Conservation (phyloP, 1,140 invertebrate genomes). For the Platyscapa corneri region DNA sequence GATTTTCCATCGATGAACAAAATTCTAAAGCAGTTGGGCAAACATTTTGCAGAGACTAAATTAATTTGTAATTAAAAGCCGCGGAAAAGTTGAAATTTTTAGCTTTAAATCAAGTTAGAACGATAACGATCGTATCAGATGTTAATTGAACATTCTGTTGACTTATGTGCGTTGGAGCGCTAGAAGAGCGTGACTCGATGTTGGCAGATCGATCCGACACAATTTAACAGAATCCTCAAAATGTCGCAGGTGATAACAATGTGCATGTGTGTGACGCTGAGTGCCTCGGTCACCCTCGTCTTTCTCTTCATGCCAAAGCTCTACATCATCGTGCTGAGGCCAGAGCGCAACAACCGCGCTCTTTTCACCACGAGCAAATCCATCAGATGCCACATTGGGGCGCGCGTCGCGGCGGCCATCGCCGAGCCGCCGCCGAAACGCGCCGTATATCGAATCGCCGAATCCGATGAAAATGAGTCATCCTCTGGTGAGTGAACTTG, state of each 20-base stretch:
- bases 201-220: too few relatives aligned
- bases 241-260: slow-evolving; percentile 78
- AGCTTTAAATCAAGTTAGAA: too few relatives aligned
- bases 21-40: too few relatives aligned
- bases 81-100: too few relatives aligned
- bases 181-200: too few relatives aligned
- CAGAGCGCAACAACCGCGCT: slow-evolving; percentile 86
- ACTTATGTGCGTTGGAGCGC: too few relatives aligned
- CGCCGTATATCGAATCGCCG: slow-evolving; percentile 58
- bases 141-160: too few relatives aligned
- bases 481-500: slow-evolving; percentile 32
- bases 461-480: slow-evolving; percentile 49
- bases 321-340: slow-evolving; percentile 85
- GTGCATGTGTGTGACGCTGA: slow-evolving; percentile 82
- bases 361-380: slow-evolving; percentile 86
- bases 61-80: too few relatives aligned
- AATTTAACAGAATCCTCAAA: background rate
- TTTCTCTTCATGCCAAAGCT: slow-evolving; percentile 88
- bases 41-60: too few relatives aligned
- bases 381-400: slow-evolving; percentile 86
- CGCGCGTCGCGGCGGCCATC: slow-evolving; percentile 70
- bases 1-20: too few relatives aligned
- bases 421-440: slow-evolving; percentile 63
- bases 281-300: slow-evolving; percentile 84
- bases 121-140: too few relatives aligned